phyloP scores from a whole-genome alignment of 2,113 vertebrate genomes.

The Lepisosteus oculatus region DNA sequence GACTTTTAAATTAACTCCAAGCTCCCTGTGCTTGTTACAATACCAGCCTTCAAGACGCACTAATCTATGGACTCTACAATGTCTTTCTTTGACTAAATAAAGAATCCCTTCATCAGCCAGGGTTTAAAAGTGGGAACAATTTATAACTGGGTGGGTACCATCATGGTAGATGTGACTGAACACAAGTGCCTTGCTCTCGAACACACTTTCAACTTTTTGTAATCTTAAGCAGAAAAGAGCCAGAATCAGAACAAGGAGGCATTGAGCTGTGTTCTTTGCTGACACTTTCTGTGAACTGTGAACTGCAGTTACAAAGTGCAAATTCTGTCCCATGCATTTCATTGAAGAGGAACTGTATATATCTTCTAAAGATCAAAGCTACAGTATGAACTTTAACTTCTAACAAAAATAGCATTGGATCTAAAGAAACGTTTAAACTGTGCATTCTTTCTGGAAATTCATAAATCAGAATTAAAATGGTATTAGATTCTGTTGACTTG shows the following conservation, averaged over 20 bases:
- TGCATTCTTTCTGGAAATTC: no score
- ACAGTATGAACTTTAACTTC: no score
- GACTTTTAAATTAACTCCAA: slow-evolving; percentile 45
- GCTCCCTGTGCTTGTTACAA: slow-evolving; percentile 48
- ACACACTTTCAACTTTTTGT: slow-evolving; percentile 28
- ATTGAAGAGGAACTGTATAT: no score
- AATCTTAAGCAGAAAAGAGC: slow-evolving; percentile 20
- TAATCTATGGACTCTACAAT: slow-evolving; percentile 56
- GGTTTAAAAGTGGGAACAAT: slow-evolving; percentile 37
- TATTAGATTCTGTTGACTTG: no score
- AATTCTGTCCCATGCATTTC: no score
- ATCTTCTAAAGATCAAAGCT: no score
- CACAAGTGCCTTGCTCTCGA: slow-evolving; percentile 29
- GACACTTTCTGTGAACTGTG: slow-evolving; percentile 17
- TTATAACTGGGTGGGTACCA: slow-evolving; percentile 35
- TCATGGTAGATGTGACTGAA: slow-evolving; percentile 37
- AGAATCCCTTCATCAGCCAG: slow-evolving; percentile 37
- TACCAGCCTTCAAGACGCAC: slow-evolving; percentile 53
- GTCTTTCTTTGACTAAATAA: slow-evolving; percentile 47
- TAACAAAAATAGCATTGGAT: no score
- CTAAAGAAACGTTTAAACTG: no score
- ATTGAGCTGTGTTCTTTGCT: slow-evolving; percentile 24
- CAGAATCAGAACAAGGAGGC: slow-evolving; percentile 22
- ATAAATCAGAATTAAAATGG: no score
- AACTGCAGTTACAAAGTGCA: no score